Base-by-base conservation (phyloP, 2,113 vertebrate species). In the Polypterus bichir region DNA sequence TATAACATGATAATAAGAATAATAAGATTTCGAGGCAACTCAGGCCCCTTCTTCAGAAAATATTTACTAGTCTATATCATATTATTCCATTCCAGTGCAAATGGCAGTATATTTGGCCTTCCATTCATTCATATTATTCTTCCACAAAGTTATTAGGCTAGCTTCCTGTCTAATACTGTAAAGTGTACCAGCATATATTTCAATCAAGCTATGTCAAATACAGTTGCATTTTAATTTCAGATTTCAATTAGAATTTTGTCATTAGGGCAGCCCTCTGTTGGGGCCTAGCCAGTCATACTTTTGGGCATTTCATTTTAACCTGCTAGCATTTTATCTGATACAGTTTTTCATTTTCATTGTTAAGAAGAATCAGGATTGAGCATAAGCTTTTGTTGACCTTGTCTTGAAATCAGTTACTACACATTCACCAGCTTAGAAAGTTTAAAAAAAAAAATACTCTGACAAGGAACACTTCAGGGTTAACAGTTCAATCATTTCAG, bases 401-500 rank as follows among this genome's bases (percentile, higher is more conserved):
- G 54, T n/a, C 27, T 3, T 9, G 54, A 10, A 56, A 27, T 56
- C 54, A 3, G 54, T 5, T 56, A 11, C 54, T n/a, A 56, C 54
- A 56, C 54, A n/a, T 9, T 27, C 54, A n/a, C 3, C 54, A 6
- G 8, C 5, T 9, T 27, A n/a, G n/a, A 11, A 56, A 11, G 10
- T n/a, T 6, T 11, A 56, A 27, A 27, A 27, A 27, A 27, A 1
- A 27, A 27, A 27, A 27, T 27, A 27, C 27, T 27, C 54, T 4
- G 54, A 56, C 9, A 56, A 27, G 5, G 5, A 10, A 11, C 54
- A 56, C 54, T 56, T 9, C 9, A 56, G 54, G 54, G 54, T 56
- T 3, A 56, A 56, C 54, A 56, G 54, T 56, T 56, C 10, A 56
- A 56, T 56, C 54, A 56, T 56, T 56, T 56, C 54, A 9, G 6